Percentiles rank a stretch among this genome's conserved stretches.
These are phyloP conservation scores for Gnathonemus longibarbis DNA, from an alignment of 2,113 vertebrate genomes.

Conservation along the genomic window DNA sequence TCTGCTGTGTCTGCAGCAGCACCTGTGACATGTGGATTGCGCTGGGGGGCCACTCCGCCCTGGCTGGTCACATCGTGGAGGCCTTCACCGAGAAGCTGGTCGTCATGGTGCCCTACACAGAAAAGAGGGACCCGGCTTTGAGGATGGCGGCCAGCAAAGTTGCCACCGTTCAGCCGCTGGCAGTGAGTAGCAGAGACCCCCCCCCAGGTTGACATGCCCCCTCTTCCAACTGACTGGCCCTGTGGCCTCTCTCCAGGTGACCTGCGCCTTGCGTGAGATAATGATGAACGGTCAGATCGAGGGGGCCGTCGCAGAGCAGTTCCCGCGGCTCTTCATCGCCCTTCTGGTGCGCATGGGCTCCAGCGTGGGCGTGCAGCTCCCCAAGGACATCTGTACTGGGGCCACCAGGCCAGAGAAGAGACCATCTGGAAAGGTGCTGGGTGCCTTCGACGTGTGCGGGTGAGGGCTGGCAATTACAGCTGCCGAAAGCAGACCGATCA, in stretches of 20 bases:
- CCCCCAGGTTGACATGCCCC: background rate
- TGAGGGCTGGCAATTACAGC: constrained; percentile 24
- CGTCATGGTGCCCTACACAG: constrained; percentile 69
- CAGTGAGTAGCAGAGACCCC: constrained; percentile 54
- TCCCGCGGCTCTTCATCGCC: constrained; percentile 69
- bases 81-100: constrained; percentile 77
- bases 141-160: constrained; percentile 59
- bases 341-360: constrained; percentile 75
- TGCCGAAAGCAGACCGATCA: background rate
- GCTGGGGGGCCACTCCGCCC: constrained; percentile 67
- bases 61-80: constrained; percentile 70
- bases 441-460: constrained; percentile 71
- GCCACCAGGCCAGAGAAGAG: constrained; percentile 49
- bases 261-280: constrained; percentile 78
- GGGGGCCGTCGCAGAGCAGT: constrained; percentile 58
- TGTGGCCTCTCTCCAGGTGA: constrained; percentile 60
- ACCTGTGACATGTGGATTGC: constrained; percentile 77
- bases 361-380: constrained; percentile 69
- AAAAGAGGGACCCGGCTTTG: constrained; percentile 72
- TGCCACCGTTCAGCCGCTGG: constrained; percentile 70
- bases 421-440: constrained; percentile 30
- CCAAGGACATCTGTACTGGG: constrained; percentile 53
- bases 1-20: constrained; percentile 52
- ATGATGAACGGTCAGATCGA: constrained; percentile 64
- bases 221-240: background rate